Evolutionary conservation across 2,888 invertebrate species (phyloP).

Genomic region (Miltochrista miniata): DNA sequence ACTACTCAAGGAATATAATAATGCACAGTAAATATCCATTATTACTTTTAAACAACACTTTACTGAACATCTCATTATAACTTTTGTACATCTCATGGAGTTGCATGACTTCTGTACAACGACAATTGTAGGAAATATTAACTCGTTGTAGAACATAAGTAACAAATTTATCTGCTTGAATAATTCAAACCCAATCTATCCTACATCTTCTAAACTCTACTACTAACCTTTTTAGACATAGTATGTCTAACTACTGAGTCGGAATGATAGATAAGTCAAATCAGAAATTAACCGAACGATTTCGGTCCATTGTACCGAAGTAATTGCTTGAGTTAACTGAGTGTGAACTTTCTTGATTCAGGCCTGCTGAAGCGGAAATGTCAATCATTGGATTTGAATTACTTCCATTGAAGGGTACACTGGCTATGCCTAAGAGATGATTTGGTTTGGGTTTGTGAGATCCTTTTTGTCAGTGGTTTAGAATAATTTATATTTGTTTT

Average conservation of each 20-base stretch:
- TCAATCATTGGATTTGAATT: conserved; percentile 40
- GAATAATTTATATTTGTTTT: conserved; percentile 3
- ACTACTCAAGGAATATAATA: too few species aligned
- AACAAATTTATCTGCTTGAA: not conserved
- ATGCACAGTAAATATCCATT: too few species aligned
- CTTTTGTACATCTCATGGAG: too few species aligned
- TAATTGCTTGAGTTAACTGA: conserved; percentile 39
- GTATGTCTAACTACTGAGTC: conserved; percentile 22
- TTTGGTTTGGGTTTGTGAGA: conserved; percentile 19
- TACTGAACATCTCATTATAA: too few species aligned
- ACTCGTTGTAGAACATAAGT: not conserved
- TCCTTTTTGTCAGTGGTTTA: conserved; percentile 5
- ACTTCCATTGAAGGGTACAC: conserved; percentile 27
- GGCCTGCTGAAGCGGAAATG: conserved; percentile 31
- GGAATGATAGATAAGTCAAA: conserved; percentile 37
- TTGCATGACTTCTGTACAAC: too few species aligned
- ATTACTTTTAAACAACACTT: too few species aligned
- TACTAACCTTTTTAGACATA: conserved; percentile 13
- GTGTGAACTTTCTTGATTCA: conserved; percentile 36
- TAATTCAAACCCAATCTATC: not conserved
- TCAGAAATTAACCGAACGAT: conserved; percentile 33
- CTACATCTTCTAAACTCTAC: not conserved
- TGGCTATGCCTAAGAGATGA: conserved; percentile 4
- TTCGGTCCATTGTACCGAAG: conserved; percentile 28
- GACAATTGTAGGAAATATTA: not conserved